A percentile compares a stretch with the other conserved stretches of the same genome.
phyloP scores from a whole-genome alignment of 2,888 invertebrate species.

The Nymphalis c-album region DNA sequence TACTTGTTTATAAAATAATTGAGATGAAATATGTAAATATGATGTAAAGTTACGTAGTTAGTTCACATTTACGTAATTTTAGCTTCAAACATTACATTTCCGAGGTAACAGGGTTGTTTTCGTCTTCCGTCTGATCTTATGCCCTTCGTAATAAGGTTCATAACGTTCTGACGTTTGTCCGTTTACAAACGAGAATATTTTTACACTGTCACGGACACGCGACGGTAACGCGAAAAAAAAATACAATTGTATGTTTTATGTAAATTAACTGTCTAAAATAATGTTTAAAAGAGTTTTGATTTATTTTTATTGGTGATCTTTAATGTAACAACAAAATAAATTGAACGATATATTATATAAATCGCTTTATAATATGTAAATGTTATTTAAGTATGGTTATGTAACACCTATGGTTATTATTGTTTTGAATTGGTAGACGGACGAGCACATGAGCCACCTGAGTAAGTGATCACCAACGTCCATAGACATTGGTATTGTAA shows the following conservation, averaged over 20 bases:
- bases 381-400: too few relatives aligned
- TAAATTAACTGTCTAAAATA: too few relatives aligned
- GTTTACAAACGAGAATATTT: slow-evolving; percentile 6
- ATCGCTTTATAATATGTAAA: too few relatives aligned
- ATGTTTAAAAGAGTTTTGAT: too few relatives aligned
- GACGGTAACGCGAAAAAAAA: slow-evolving; percentile 10
- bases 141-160: slow-evolving; percentile 22
- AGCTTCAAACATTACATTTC: slow-evolving; percentile 14
- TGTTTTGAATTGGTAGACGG: too few relatives aligned
- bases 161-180: neutral
- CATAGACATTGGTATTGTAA: too few relatives aligned
- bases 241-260: neutral
- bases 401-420: too few relatives aligned
- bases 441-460: too few relatives aligned
- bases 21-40: slow-evolving; percentile 26
- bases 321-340: too few relatives aligned
- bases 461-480: too few relatives aligned
- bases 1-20: slow-evolving; percentile 22
- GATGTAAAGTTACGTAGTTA: slow-evolving; percentile 20
- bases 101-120: neutral
- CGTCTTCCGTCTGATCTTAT: slow-evolving; percentile 18
- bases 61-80: slow-evolving; percentile 27
- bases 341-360: too few relatives aligned
- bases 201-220: slow-evolving; percentile 7
- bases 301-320: too few relatives aligned